phyloP scores from a whole-genome alignment of 1,140 invertebrate genomes.

The Acromyrmex heyeri region DNA sequence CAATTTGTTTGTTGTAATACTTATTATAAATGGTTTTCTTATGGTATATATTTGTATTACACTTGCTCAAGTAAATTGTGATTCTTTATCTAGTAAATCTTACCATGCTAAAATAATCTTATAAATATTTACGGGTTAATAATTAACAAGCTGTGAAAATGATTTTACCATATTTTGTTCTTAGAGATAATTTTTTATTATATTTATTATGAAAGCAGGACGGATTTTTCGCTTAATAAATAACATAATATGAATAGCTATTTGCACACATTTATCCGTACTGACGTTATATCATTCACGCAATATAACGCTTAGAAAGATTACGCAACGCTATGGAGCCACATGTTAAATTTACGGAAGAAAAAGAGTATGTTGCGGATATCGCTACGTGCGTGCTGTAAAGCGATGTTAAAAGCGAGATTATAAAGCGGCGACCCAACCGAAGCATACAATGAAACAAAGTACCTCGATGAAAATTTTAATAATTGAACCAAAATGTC shows the following conservation, averaged over 20 bases:
- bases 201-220: not conserved
- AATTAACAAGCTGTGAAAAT: not conserved
- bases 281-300: conserved; percentile 43
- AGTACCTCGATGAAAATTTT: conserved; percentile 34
- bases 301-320: conserved; percentile 36
- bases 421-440: conserved; percentile 24
- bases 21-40: conserved; percentile 4
- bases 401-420: conserved; percentile 25
- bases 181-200: not conserved
- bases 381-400: not conserved
- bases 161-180: not conserved
- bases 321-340: conserved; percentile 34
- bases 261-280: conserved; percentile 43
- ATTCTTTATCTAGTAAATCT: not conserved
- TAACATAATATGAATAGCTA: conserved; percentile 27
- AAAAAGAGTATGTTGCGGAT: conserved; percentile 31
- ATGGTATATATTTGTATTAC: not conserved
- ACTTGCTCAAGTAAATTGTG: not conserved
- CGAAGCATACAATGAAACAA: conserved; percentile 29
- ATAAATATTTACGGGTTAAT: not conserved
- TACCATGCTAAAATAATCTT: not conserved
- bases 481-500: conserved; percentile 37
- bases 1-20: not conserved
- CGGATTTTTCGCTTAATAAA: conserved; percentile 41
- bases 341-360: conserved; percentile 55